Evolutionary conservation across 1,140 invertebrate genomes (phyloP).

Genomic region (Euwallacea similis): DNA sequence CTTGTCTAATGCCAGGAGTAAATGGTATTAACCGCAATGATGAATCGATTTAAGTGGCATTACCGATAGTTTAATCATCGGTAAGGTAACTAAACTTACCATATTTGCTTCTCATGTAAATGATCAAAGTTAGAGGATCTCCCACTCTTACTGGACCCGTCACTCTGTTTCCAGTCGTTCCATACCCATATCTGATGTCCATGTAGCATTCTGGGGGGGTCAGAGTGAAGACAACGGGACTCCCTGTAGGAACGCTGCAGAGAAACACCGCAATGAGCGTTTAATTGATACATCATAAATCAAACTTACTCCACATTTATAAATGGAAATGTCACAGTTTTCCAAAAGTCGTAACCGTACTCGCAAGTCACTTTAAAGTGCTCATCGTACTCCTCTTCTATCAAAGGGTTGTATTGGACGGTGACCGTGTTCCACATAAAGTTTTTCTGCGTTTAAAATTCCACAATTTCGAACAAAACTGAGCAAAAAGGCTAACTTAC

Average conservation of each 20-base stretch:
- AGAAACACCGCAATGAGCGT: not conserved
- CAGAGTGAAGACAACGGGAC: conserved; percentile 90
- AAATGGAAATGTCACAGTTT: conserved; percentile 93
- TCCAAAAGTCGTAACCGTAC: conserved; percentile 96
- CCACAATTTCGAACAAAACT: too few species aligned
- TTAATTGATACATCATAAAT: not conserved
- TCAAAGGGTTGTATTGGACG: conserved; percentile 90
- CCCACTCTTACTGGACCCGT: conserved; percentile 88
- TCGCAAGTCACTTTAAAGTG: conserved; percentile 96
- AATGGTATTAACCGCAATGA: not conserved
- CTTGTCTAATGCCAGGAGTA: not conserved
- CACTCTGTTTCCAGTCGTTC: conserved; percentile 78
- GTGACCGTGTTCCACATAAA: conserved; percentile 96
- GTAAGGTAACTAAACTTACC: conserved; percentile 58
- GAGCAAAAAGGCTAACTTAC: conserved; percentile 57
- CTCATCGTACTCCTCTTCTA: conserved; percentile 93
- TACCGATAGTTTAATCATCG: not conserved
- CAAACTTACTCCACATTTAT: conserved; percentile 88
- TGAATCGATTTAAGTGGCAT: not conserved
- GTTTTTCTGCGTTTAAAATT: conserved; percentile 68
- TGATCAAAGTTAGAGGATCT: conserved; percentile 87
- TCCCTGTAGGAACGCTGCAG: conserved; percentile 84
- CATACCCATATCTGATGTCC: conserved; percentile 90
- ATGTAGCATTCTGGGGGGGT: conserved; percentile 93
- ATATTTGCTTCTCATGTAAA: conserved; percentile 93